Conservation (phyloP, 1,140 invertebrate species). For the Diachasmimorpha longicaudata region DNA sequence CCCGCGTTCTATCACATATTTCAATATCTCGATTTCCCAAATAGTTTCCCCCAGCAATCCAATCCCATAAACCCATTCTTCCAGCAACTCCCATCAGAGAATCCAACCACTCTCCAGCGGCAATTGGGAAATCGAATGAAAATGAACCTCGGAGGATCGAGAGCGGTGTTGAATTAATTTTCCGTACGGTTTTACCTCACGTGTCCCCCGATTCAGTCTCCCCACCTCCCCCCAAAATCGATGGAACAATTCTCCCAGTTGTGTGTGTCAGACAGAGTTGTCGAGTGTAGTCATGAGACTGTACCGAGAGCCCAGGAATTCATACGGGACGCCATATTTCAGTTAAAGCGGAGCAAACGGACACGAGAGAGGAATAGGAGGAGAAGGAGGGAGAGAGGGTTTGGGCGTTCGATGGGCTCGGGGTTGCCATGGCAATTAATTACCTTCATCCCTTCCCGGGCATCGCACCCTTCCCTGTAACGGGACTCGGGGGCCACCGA, state of each 20-base stretch:
- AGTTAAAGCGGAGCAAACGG: constrained; percentile 41
- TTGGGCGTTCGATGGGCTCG: constrained; percentile 55
- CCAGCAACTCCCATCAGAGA: background rate
- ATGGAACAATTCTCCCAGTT: constrained; percentile 3
- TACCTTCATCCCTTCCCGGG: constrained; percentile 59
- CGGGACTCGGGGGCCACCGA: constrained; percentile 12
- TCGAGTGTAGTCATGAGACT: background rate
- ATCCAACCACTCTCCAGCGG: background rate
- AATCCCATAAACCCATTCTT: background rate
- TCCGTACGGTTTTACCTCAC: constrained; percentile 20
- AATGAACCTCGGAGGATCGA: constrained; percentile 24
- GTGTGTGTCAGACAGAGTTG: background rate
- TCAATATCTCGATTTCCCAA: background rate
- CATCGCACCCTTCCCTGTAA: constrained; percentile 23
- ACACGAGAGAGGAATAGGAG: background rate
- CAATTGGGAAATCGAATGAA: constrained; percentile 23
- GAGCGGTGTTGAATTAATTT: constrained; percentile 20
- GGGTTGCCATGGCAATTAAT: constrained; percentile 64
- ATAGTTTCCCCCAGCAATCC: background rate
- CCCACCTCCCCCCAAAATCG: constrained; percentile 10
- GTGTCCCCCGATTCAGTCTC: background rate
- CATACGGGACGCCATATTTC: constrained; percentile 41
- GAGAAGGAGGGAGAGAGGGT: constrained; percentile 34
- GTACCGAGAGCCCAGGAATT: constrained; percentile 26
- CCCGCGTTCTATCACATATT: background rate